Evolutionary conservation across 2,113 vertebrate species (phyloP).

Genomic region (Herpetotheres cachinnans): DNA sequence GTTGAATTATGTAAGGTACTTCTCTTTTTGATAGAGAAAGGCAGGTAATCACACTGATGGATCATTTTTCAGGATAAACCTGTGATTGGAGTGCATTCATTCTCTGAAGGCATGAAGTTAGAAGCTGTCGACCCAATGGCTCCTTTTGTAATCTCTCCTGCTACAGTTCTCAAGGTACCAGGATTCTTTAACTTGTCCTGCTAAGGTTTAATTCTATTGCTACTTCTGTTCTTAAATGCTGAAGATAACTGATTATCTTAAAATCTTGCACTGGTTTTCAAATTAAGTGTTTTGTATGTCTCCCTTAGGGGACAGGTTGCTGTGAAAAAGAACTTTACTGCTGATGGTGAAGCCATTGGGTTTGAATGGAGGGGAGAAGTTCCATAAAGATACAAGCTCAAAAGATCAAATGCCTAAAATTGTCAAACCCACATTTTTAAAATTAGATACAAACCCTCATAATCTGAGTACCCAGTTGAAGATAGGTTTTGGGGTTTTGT

Average conservation of each 20-base stretch:
- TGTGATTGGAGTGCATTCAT: slow-evolving; percentile 81
- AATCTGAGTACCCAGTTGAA: background rate
- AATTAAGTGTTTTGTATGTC: background rate
- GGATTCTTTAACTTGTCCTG: background rate
- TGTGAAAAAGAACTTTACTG: background rate
- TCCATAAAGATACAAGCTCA: background rate
- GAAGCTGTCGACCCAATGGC: slow-evolving; percentile 89
- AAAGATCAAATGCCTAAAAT: background rate
- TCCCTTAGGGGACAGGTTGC: background rate
- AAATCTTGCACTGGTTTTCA: background rate
- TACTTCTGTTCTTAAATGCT: background rate
- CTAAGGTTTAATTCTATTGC: background rate
- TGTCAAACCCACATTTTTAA: background rate
- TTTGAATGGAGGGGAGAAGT: background rate
- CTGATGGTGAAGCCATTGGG: background rate
- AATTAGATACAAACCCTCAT: background rate
- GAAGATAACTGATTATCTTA: background rate
- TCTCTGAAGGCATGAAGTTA: slow-evolving; percentile 92
- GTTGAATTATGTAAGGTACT: background rate
- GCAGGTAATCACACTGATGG: background rate
- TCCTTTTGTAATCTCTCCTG: slow-evolving; percentile 92
- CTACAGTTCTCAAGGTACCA: slow-evolving; percentile 90
- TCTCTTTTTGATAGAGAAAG: background rate
- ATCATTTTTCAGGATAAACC: slow-evolving; percentile 84
- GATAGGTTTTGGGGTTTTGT: background rate